Base-by-base conservation (phyloP, 2,888 invertebrate species). In the Himalopsyche anomala region DNA sequence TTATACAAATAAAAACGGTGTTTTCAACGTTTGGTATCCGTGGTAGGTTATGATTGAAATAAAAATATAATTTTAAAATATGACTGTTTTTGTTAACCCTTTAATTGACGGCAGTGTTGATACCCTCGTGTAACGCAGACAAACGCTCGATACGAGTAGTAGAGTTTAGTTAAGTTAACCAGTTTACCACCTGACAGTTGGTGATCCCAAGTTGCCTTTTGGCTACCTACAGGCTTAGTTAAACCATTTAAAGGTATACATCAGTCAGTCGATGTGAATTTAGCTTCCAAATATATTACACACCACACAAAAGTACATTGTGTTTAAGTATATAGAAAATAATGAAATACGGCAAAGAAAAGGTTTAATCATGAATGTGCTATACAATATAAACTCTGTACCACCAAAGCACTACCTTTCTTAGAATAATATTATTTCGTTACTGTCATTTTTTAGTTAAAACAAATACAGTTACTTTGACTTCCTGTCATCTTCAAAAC, bases 101-200 rank as follows among this genome's bases (percentile, higher is more conserved):
- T 74, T 74, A 36, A 74, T 38, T 38, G 74, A 74, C 38, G 15
- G 74, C 5, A 74, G 74, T 74, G 74, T 74, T 74, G 74, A 74
- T 74, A 74, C 74, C 74, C 38, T 12, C 15, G 12, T 74, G 74
- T 74, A 74, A 74, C 74, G 36, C 36, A 74, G 74, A 38, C 74
- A 74, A 38, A 74, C 74, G 74, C 74, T 74, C 74, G 74, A 74
- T 74, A 74, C 74, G 74, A 38, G 74, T 74, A 74, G 74, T 74
- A 36, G 74, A 74, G 74, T 62, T 28, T 62, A 62, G 62, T 74
- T 74, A 74, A 74, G 36, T 74, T 74, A 74, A 74, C 74, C 74
- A 74, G 74, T 36, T 74, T 74, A 36, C 74, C 74, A 74, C 74
- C 74, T 74, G 74, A 74, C 74, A 74, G 74, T 74, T 74, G 74